These are phyloP conservation scores for Clarias gariepinus DNA, from an alignment of 2,113 vertebrate genomes.

Conservation along the genomic window DNA sequence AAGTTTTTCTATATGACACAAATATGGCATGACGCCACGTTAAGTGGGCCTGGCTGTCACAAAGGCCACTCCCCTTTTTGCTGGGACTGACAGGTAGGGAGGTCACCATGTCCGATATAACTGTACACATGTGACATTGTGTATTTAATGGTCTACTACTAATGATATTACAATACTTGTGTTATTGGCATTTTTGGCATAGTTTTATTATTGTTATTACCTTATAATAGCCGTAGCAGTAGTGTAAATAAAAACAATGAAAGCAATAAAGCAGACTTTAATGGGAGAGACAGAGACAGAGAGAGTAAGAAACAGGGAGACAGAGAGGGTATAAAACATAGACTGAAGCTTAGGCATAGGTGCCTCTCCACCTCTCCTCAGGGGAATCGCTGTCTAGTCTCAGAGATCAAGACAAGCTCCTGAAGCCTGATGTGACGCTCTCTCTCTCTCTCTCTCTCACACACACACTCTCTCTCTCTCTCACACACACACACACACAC, in stretches of 20 bases:
- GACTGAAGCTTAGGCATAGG: conserved; percentile 11
- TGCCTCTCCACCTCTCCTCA: conserved; percentile 9
- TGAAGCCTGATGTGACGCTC: not conserved
- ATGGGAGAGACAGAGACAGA: not conserved
- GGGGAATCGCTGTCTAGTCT: conserved; percentile 35
- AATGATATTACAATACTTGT: not conserved
- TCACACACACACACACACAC: not conserved
- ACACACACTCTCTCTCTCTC: not conserved
- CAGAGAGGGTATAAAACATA: conserved; percentile 2
- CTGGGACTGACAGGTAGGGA: not conserved
- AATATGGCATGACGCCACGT: not conserved
- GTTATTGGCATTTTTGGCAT: not conserved
- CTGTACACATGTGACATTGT: not conserved
- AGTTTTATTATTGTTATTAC: not conserved
- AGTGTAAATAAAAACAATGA: conserved; percentile 1
- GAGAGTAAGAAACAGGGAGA: conserved; percentile 5
- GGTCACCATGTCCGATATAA: not conserved
- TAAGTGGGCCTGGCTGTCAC: not conserved
- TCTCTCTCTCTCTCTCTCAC: not conserved
- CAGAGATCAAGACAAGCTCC: conserved; percentile 8
- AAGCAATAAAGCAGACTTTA: not conserved
- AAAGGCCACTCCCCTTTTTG: not conserved
- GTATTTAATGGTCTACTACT: not conserved
- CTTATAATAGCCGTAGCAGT: not conserved
- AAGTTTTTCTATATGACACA: not conserved